phyloP scores from a whole-genome alignment of 2,888 invertebrate genomes.

The Ditylenchus weischeri region DNA sequence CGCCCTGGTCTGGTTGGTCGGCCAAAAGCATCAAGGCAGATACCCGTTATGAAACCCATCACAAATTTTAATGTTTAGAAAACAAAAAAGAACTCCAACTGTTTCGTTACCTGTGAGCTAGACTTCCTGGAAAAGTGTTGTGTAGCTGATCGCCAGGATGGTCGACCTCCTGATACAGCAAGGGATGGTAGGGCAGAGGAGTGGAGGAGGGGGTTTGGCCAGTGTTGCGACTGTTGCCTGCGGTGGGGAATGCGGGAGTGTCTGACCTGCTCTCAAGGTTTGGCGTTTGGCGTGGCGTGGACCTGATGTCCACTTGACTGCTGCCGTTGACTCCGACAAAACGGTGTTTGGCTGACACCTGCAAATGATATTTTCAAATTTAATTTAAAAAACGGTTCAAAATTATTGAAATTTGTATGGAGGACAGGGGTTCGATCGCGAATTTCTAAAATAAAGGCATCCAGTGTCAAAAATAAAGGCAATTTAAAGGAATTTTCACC shows the following conservation, averaged over 20 bases:
- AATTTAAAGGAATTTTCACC: too few species aligned
- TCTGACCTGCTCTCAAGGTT: constrained; percentile 66
- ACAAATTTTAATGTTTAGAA: too few species aligned
- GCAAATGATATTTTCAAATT: background rate
- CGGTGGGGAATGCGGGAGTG: constrained; percentile 88
- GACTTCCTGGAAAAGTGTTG: background rate
- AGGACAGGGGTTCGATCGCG: too few species aligned
- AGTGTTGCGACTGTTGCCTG: background rate
- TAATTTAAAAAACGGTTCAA: background rate
- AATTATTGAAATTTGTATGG: background rate
- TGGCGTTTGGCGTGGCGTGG: constrained; percentile 10
- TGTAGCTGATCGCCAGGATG: background rate
- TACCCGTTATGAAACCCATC: too few species aligned
- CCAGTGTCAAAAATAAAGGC: too few species aligned
- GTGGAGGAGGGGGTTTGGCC: constrained; percentile 62
- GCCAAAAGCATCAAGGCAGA: too few species aligned
- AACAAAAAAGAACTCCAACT: too few species aligned
- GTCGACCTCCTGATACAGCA: constrained; percentile 47
- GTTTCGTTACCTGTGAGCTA: constrained; percentile 1
- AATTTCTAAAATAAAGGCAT: too few species aligned
- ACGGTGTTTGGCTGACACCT: constrained; percentile 6
- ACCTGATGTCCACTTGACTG: constrained; percentile 15
- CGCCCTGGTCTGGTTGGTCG: too few species aligned
- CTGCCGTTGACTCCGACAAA: background rate
- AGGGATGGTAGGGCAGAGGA: constrained; percentile 57